Conservation (phyloP, 2,797 vertebrate species). For the Lepus oiostolus region DNA sequence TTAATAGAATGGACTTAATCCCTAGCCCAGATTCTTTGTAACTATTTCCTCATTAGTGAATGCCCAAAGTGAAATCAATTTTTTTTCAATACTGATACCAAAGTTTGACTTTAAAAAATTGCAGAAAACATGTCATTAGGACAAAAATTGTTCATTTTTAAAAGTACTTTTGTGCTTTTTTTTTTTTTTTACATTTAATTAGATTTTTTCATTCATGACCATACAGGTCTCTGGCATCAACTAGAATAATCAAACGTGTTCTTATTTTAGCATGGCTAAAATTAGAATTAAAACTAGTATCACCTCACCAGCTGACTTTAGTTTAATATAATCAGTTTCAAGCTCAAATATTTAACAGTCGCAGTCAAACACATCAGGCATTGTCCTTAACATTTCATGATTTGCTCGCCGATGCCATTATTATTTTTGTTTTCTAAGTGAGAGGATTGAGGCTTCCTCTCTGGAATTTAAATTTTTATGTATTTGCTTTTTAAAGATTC, state of each 20-base stretch:
- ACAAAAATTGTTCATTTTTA: not conserved
- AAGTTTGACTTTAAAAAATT: not conserved
- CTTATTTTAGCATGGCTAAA: not conserved
- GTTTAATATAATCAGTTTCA: not conserved
- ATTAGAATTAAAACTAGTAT: not conserved
- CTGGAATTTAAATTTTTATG: not conserved
- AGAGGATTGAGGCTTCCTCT: not conserved
- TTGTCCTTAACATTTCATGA: not conserved
- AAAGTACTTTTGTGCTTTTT: not conserved
- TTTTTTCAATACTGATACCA: not conserved
- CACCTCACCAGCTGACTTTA: not conserved
- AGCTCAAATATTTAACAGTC: not conserved
- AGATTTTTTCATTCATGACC: not conserved
- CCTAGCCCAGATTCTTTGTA: not conserved
- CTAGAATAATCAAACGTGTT: not conserved
- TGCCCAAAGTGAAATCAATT: not conserved
- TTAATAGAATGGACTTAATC: not conserved
- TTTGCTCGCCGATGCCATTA: not conserved
- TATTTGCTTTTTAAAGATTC: too few species aligned
- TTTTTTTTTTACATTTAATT: not conserved
- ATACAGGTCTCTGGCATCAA: not conserved
- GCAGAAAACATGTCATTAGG: not conserved
- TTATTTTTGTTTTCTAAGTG: not conserved
- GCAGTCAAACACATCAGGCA: not conserved
- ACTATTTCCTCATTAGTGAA: not conserved